A percentile compares a stretch with the other conserved stretches of the same genome.
phyloP scores from a whole-genome alignment of 2,888 invertebrate species.

The Pantelozetes paolii region DNA sequence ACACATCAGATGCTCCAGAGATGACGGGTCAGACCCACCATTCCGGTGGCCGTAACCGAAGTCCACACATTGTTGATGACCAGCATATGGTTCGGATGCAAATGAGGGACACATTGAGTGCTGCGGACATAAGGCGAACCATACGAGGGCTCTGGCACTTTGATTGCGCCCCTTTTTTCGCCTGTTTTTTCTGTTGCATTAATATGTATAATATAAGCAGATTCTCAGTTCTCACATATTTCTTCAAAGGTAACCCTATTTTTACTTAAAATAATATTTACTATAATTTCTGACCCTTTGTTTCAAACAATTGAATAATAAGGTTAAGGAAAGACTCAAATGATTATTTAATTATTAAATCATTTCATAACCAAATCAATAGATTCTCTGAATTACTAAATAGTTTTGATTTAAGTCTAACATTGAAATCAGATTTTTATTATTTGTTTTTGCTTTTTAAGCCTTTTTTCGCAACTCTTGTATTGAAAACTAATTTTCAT shows the following conservation, averaged over 20 bases:
- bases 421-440: too few species aligned
- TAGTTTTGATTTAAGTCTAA: too few species aligned
- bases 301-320: neutral
- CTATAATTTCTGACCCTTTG: neutral
- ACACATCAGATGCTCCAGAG: neutral
- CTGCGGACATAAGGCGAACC: slow-evolving; percentile 29
- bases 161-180: slow-evolving; percentile 68
- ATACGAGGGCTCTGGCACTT: slow-evolving; percentile 50
- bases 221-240: slow-evolving; percentile 77
- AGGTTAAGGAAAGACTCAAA: neutral
- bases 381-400: too few species aligned
- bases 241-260: slow-evolving; percentile 68
- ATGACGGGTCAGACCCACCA: neutral
- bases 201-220: slow-evolving; percentile 83
- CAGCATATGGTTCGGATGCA: slow-evolving; percentile 17
- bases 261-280: neutral
- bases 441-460: too few species aligned
- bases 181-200: slow-evolving; percentile 76
- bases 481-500: too few species aligned
- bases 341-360: too few species aligned
- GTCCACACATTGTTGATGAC: neutral
- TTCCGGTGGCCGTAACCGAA: neutral
- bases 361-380: too few species aligned
- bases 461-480: too few species aligned
- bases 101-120: slow-evolving; percentile 30